Evolutionary conservation across 1,140 invertebrate genomes (phyloP), one percentile per base, ranked within the genome.

Genomic region (Sarcophaga peregrina): DNA sequence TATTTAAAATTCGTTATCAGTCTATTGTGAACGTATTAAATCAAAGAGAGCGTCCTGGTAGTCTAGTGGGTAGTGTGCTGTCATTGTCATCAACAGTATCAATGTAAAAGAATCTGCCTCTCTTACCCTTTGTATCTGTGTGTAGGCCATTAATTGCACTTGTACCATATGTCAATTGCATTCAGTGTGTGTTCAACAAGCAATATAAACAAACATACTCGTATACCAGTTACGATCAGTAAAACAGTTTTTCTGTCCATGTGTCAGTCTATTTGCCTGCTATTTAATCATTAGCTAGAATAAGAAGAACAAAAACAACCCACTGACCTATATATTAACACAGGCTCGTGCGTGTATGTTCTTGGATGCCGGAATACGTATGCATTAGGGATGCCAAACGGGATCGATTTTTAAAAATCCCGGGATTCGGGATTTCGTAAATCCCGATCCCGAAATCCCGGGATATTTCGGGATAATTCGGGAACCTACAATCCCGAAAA

Each of bases 121-220:
- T 58, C 5, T n/a, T 7, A 58, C 6, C 7, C 13, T 58, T 7
- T n/a, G 54, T 58, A n/a, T 13, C 6, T 68, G n/a, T 68, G 6
- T 68, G 47, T 52, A 50, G 48, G 47, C 48, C 48, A 78, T 78
- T 78, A 78, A 78, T 78, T 78, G 75, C 75, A 78, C 75, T 78
- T 78, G 75, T 78, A 78, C 47, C n/a, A 48, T n/a, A 78, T 78
- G 75, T 52, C 75, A 78, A 78, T 78, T 78, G 75, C 75, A 78
- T 20, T 20, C 62, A 20, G 17, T 20, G n/a, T 37, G 25, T 37
- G 25, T 37, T 37, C 25, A 37, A 37, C 25, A 37, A 37, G 25
- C 25, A 2, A 37, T 37, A 37, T 37, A 37, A 37, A 37, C 17
- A 68, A 10, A 20, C 62, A 68, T n/a, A n/a, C 13, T 13, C n/a